Base-by-base conservation (phyloP, 2,888 invertebrate species). In the Ligdia adustata region DNA sequence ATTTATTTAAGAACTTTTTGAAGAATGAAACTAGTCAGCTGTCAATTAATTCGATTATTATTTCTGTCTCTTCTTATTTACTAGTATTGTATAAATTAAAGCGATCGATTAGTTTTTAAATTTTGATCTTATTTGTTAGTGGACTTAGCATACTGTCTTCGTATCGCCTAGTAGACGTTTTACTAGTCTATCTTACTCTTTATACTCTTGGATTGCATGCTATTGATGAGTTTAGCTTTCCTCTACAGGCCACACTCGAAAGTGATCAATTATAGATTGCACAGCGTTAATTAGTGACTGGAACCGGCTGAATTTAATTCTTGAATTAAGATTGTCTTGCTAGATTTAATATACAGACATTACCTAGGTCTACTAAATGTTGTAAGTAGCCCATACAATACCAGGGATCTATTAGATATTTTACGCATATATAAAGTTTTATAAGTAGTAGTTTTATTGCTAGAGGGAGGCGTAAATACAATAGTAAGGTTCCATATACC, bases 201-300 rank as follows among this genome's bases (percentile, higher is more conserved):
- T 9, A 16, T 34, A 34, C 9, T 5, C 9, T 40, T 28, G 14
- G 18, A 31, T 14, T 37, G 37, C 31, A 29, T 12, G 26, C 34
- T 37, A 38, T 51, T 22, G 48, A 55, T 53, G 58, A 53, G 51
- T 42, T 32, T 37, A 26, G 47, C 55, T 58, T 58, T 58, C 58
- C 51, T 52, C 47, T 47, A 37, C 27, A 48, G 42, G 38, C 31
- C 40, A 39, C 28, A 47, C 47, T 51, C 39, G 55, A 53, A 58
- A 55, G 55, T 55, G 55, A 58, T 58, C 55, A 55, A 58, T 58
- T 58, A 58, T 52, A 47, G 52, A 53, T 55, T 53, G 45, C 34
- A 41, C 33, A 22, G 33, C 34, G 39, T 38, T 53, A 55, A 58
- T 55, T 55, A 47, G 39, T 11, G 28, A 18, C 32, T 27, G 34